Percentiles rank a stretch among this genome's conserved stretches.
Conservation (phyloP, 2,113 vertebrate species). For the Vidua macroura region DNA sequence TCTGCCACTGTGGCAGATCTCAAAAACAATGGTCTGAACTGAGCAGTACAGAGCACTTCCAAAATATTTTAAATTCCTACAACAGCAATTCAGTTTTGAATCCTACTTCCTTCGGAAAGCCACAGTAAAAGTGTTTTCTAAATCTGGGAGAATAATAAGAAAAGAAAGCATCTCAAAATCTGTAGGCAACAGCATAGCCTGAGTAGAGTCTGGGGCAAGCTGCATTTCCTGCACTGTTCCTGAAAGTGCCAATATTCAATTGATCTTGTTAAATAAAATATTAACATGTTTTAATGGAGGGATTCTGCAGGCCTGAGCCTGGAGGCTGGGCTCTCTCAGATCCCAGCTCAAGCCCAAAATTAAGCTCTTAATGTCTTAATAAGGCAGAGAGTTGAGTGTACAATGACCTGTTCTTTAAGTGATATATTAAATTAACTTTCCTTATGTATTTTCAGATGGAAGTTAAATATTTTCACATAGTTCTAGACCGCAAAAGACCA, state of each 20-base stretch:
- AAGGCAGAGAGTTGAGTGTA: neutral
- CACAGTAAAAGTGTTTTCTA: neutral
- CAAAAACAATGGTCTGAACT: conserved; percentile 59
- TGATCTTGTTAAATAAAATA: neutral
- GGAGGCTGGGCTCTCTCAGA: neutral
- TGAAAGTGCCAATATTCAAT: neutral
- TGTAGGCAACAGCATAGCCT: neutral
- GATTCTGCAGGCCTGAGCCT: neutral
- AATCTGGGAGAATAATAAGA: neutral
- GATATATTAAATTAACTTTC: conserved; percentile 5
- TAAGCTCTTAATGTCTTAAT: neutral
- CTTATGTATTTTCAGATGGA: neutral
- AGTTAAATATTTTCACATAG: neutral
- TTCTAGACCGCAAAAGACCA: neutral
- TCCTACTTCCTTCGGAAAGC: conserved; percentile 22
- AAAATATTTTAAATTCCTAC: conserved; percentile 2
- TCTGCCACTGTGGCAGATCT: conserved; percentile 50
- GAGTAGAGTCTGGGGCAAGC: neutral
- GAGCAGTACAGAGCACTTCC: conserved; percentile 2
- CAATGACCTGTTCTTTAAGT: neutral
- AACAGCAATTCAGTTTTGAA: neutral
- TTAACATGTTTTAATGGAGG: neutral
- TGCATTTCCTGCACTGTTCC: neutral
- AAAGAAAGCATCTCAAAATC: neutral
- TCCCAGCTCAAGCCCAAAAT: neutral